phyloP scores from a whole-genome alignment of 2,797 vertebrate species.

The Myotis daubentonii region DNA sequence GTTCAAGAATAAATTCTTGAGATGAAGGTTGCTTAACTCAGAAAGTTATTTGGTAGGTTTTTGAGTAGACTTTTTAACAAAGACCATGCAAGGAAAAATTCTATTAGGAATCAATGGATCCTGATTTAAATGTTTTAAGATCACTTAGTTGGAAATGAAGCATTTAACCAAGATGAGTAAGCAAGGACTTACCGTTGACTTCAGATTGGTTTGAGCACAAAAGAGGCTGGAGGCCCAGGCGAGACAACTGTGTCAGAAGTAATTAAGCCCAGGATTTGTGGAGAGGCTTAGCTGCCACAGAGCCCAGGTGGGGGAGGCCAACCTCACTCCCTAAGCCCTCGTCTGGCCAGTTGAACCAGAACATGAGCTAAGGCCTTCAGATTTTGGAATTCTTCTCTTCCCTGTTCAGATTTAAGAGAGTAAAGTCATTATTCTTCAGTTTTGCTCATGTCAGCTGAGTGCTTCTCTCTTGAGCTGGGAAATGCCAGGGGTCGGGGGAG shows the following conservation, averaged over 20 bases:
- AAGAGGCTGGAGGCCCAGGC: constrained; percentile 77
- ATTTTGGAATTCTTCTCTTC: constrained; percentile 74
- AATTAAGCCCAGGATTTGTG: constrained; percentile 84
- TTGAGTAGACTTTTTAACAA: constrained; percentile 44
- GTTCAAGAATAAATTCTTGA: constrained; percentile 48
- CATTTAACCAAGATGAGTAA: constrained; percentile 73
- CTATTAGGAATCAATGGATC: constrained; percentile 31
- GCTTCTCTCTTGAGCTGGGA: constrained; percentile 61
- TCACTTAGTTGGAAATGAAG: constrained; percentile 63
- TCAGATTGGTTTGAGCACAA: constrained; percentile 72
- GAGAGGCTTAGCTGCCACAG: constrained; percentile 81
- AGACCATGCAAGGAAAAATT: background rate
- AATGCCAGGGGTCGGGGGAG: background rate
- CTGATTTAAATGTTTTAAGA: constrained; percentile 53
- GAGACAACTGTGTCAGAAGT: constrained; percentile 80
- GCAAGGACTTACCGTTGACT: constrained; percentile 74
- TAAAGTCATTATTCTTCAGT: constrained; percentile 69
- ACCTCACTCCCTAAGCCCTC: constrained; percentile 74
- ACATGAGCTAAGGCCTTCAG: constrained; percentile 63
- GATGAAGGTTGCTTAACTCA: constrained; percentile 33
- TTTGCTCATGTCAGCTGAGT: constrained; percentile 57
- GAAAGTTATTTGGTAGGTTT: background rate
- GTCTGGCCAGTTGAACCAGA: constrained; percentile 76
- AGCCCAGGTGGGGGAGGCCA: constrained; percentile 77
- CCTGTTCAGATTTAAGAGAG: constrained; percentile 72